Evolutionary conservation across 2,113 vertebrate genomes (phyloP).

Genomic region (Osmerus eperlanus): DNA sequence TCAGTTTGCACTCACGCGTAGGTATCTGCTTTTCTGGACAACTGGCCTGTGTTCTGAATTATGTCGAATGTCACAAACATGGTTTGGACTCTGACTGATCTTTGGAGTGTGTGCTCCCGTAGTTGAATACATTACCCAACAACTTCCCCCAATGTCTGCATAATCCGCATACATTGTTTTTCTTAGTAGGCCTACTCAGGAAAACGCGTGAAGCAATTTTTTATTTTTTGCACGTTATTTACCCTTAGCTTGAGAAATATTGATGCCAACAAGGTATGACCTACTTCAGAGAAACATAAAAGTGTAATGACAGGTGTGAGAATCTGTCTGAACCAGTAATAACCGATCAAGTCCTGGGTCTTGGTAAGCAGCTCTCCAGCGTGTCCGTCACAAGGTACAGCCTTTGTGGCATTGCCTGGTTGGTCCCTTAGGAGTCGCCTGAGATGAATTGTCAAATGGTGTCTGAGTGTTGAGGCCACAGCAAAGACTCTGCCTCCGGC

Average conservation of each 20-base stretch:
- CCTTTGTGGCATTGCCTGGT: slow-evolving; percentile 9
- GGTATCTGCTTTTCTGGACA: slow-evolving; percentile 57
- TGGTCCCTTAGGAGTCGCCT: slow-evolving; percentile 36
- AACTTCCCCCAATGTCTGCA: neutral
- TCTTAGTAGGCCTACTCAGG: neutral
- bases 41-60: slow-evolving; percentile 59
- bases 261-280: slow-evolving; percentile 40
- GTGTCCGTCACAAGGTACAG: too few species aligned
- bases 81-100: slow-evolving; percentile 44
- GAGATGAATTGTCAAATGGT: slow-evolving; percentile 41
- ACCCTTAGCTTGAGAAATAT: neutral
- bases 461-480: slow-evolving; percentile 16
- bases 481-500: slow-evolving; percentile 13
- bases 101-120: slow-evolving; percentile 28
- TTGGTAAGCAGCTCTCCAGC: too few species aligned
- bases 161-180: neutral
- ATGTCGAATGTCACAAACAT: slow-evolving; percentile 61
- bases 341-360: too few species aligned
- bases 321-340: slow-evolving; percentile 47
- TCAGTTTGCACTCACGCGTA: slow-evolving; percentile 48
- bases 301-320: slow-evolving; percentile 60
- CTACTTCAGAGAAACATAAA: slow-evolving; percentile 30
- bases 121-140: slow-evolving; percentile 9
- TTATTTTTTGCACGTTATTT: too few species aligned
- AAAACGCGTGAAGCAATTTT: too few species aligned